Conservation (phyloP, 2,113 vertebrate species). For the Melanerpes formicivorus region DNA sequence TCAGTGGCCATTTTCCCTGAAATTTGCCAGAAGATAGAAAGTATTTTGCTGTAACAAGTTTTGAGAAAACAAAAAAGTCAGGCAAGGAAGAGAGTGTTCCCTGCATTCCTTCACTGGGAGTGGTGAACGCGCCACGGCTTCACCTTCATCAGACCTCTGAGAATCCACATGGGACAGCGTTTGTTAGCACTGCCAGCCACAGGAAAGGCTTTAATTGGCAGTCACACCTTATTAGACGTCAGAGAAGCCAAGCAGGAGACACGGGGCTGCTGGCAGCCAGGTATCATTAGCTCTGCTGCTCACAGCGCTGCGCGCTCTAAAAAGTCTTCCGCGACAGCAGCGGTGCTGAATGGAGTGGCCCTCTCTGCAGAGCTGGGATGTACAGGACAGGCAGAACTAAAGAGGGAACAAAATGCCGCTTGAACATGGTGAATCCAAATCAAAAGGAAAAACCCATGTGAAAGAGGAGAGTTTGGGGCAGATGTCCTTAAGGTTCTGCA, state of each 20-base stretch:
- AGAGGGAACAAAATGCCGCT: constrained; percentile 50
- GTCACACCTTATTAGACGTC: constrained; percentile 53
- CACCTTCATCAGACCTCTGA: constrained; percentile 50
- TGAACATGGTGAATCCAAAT: constrained; percentile 24
- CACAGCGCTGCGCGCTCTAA: background rate
- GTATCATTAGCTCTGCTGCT: constrained; percentile 52
- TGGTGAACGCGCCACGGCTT: fast-evolving
- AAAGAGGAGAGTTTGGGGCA: background rate
- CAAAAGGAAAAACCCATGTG: background rate
- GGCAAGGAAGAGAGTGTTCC: background rate
- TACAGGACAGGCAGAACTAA: constrained; percentile 45
- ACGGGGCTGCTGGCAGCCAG: constrained; percentile 56
- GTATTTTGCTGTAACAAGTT: background rate
- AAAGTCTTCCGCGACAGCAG: constrained; percentile 1
- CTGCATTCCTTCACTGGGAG: background rate
- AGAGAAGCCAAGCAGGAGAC: constrained; percentile 52
- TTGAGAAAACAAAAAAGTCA: background rate
- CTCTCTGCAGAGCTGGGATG: constrained; percentile 16
- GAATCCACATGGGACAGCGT: background rate
- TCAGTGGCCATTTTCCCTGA: background rate
- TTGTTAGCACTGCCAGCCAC: constrained; percentile 46
- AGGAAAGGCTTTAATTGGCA: constrained; percentile 66
- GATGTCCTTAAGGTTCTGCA: no score
- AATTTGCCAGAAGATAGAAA: background rate
- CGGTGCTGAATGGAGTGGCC: background rate